These are phyloP conservation scores for Semnornis frantzii DNA, from an alignment of 2,113 vertebrate genomes.

Conservation along the genomic window DNA sequence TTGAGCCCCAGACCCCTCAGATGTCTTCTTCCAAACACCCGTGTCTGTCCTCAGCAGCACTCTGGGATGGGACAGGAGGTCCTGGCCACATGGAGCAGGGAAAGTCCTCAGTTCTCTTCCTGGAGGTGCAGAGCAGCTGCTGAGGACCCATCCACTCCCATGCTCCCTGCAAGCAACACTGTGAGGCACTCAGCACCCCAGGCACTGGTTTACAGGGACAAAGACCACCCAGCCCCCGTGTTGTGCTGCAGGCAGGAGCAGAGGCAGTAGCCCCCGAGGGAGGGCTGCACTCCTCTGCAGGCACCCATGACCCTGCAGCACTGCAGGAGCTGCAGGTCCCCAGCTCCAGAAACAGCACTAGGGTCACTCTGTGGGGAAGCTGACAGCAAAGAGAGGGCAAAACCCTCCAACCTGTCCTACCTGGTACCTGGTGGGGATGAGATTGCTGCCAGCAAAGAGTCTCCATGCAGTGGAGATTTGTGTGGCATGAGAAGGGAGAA, in stretches of 20 bases:
- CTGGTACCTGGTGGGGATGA: not conserved
- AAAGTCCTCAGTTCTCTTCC: not conserved
- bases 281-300: fast-evolving
- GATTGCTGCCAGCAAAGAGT: not conserved
- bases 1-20: not conserved
- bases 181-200: not conserved
- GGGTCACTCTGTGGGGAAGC: not conserved
- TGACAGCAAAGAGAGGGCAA: not conserved
- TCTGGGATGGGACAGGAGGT: not conserved
- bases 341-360: not conserved
- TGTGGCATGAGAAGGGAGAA: not conserved
- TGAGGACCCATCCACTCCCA: not conserved
- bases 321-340: not conserved
- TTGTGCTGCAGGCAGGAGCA: not conserved
- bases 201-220: not conserved
- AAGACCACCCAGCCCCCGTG: fast-evolving
- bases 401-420: not conserved
- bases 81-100: fast-evolving
- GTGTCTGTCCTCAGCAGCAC: fast-evolving
- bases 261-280: not conserved
- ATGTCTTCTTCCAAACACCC: not conserved
- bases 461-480: not conserved
- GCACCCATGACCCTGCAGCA: fast-evolving
- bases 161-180: fast-evolving
- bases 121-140: not conserved